Base-by-base conservation (phyloP, 2,888 invertebrate genomes). In the Drosophila quinaria region DNA sequence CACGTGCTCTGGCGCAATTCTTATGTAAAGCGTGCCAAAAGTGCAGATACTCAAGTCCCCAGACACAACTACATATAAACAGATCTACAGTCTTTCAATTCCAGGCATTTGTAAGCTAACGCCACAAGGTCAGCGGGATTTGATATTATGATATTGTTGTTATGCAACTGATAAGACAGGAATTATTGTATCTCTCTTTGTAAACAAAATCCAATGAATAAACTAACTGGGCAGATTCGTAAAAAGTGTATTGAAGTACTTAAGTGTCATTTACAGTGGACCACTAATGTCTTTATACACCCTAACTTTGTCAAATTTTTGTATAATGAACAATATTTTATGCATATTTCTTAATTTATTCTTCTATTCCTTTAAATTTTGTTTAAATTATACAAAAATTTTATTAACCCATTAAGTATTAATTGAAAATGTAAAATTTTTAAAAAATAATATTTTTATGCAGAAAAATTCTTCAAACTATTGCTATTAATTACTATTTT, bases 21-120 rank as follows among this genome's bases (percentile, higher is more conserved):
- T 81, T 82, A 52, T 72, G 47, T 70, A 78, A 80, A 76, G 78
- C 52, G 60, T 72, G 74, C 70, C 78, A 50, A 50, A 50, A 19
- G 19, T 10, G 17, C 39, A 15, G 44, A 33, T 35, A 49, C 35
- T 37, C 22, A 6, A 33, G 25, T 15, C 19, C 11, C 17, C 15
- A 67, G 35, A 13, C 17, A 25, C 35, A 39, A 13, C 25, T 37
- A 31, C 6, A 2, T 29, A 10, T 11, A 35, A 46, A 13, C 31
- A 31, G 19, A 47, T 39, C 15, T 39, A n/a, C 11, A 29, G 37
- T 49, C 44, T 49, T 6, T 19, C 37, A 52, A 39, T 11, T 60
- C 19, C 46, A 68, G 41, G 10, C 50, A 66, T 29, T 37, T 25
- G 65, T 42, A 15, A 50, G 19, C 22, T 1, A 25, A 35, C 22